Conservation (phyloP, 2,888 invertebrate genomes). For the Salpingus planirostris region DNA sequence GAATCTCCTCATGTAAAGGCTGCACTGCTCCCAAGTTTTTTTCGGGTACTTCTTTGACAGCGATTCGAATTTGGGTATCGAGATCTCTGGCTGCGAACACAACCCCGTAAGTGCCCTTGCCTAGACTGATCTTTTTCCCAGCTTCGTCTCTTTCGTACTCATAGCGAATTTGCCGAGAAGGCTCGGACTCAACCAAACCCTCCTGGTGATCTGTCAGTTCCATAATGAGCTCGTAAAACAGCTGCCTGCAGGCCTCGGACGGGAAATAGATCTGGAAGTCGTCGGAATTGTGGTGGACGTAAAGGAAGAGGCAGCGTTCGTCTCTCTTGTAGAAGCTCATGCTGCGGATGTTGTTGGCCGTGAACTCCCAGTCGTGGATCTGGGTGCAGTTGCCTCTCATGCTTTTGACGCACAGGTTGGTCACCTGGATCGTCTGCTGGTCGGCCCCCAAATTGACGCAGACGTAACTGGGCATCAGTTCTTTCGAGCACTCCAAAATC, state of each 20-base stretch:
- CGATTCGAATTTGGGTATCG: conserved; percentile 85
- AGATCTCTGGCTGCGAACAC: conserved; percentile 92
- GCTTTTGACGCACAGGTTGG: conserved; percentile 72
- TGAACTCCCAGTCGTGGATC: conserved; percentile 91
- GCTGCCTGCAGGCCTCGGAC: conserved; percentile 73
- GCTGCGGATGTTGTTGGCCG: conserved; percentile 79
- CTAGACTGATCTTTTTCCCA: conserved; percentile 69
- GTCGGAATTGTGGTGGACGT: conserved; percentile 96
- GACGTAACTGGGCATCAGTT: conserved; percentile 90
- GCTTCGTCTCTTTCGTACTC: conserved; percentile 94
- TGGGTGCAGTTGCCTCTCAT: conserved; percentile 71
- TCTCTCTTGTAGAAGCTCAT: conserved; percentile 94
- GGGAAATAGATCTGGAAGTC: conserved; percentile 99
- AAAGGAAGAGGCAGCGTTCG: conserved; percentile 90
- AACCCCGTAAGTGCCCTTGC: conserved; percentile 92
- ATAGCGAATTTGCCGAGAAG: conserved; percentile 49
- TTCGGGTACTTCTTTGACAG: conserved; percentile 97
- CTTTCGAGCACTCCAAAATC: conserved; percentile 85
- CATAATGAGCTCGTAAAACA: conserved; percentile 75
- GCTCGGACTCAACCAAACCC: conserved; percentile 40
- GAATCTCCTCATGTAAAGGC: conserved; percentile 96
- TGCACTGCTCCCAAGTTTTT: conserved; percentile 93
- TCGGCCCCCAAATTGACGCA: conserved; percentile 93
- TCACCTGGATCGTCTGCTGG: conserved; percentile 69
- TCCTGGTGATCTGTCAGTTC: conserved; percentile 86